These are phyloP conservation scores for Melanotaenia pygmaea DNA, from an alignment of 2,797 vertebrate species.

Conservation along the genomic window DNA sequence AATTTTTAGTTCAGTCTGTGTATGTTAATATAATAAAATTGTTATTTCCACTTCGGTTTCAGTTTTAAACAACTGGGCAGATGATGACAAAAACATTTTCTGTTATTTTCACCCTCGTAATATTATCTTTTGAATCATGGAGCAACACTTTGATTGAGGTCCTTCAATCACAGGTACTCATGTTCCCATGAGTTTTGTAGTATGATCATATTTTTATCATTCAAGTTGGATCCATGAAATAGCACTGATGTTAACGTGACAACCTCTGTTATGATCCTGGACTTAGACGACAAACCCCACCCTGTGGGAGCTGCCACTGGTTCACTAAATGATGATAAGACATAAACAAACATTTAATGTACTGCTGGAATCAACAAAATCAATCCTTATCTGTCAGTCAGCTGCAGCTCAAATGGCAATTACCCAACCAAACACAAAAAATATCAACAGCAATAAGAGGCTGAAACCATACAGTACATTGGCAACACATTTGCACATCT, in stretches of 20 bases:
- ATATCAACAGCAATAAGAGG: background rate
- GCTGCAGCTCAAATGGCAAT: background rate
- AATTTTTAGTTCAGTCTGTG: background rate
- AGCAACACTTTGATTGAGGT: background rate
- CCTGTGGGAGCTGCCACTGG: background rate
- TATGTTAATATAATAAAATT: background rate
- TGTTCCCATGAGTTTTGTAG: background rate
- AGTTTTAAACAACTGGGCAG: background rate
- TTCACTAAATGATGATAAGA: background rate
- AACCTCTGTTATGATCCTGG: background rate
- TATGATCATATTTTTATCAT: background rate
- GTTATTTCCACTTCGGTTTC: background rate
- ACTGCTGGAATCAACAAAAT: slow-evolving; percentile 10
- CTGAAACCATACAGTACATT: slow-evolving; percentile 3
- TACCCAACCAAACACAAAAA: background rate
- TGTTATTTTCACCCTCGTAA: background rate
- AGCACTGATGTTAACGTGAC: background rate
- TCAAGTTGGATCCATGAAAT: background rate
- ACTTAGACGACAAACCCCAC: background rate
- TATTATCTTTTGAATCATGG: background rate
- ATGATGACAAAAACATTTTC: background rate
- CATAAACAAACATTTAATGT: slow-evolving; percentile 14
- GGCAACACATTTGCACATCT: too few relatives aligned
- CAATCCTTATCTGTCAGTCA: background rate
- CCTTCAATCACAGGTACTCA: background rate